Base-by-base conservation (phyloP, 92 coral and sea anemone genomes). In the Epizoanthus scotinus region DNA sequence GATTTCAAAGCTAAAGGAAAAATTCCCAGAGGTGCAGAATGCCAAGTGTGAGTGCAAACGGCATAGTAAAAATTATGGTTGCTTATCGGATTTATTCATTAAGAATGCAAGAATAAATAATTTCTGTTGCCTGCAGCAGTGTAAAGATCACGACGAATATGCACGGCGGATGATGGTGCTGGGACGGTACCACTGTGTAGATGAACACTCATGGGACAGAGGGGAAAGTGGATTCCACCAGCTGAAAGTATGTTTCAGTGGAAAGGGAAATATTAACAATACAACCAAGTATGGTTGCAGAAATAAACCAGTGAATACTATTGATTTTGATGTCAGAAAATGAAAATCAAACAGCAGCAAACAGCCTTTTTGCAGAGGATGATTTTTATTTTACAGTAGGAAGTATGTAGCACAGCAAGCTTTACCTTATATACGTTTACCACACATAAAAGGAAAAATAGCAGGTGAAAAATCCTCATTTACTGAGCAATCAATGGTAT, bases 71-170 rank as follows among this genome's bases (percentile, higher is more conserved):
- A 82, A 78, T 2, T 90, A 89, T 81, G 89, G 94, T 6, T 90
- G 91, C 67, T 71, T 90, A 57, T 59, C 85, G 0, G 85, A 89
- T 18, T n/a, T 17, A 1, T 86, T 86, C 20, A 66, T 89, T 14
- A 85, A 61, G 12, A 53, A 64, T 22, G 91, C 89, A 1, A 44
- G 91, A 21, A 40, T 90, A 3, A 82, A 91, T 64, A 87, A 84
- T 72, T 90, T 86, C 66, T 90, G 88, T 52, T 73, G 86, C 83
- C 73, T 90, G 1, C 87, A 85, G 49, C 92, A 88, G 26, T 88
- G 88, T 58, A 47, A 62, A 14, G 53, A 21, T n/a, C 79, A 77
- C 12, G 80, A 77, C 1, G 78, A 84, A 9, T 88, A 84, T 79
- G 82, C 91, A 38, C 52, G 66, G 42, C 54, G 87, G 26, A 61